A percentile compares a stretch with the other conserved stretches of the same genome.
phyloP scores from a whole-genome alignment of 2,113 vertebrate species.

The Tympanuchus pallidicinctus region DNA sequence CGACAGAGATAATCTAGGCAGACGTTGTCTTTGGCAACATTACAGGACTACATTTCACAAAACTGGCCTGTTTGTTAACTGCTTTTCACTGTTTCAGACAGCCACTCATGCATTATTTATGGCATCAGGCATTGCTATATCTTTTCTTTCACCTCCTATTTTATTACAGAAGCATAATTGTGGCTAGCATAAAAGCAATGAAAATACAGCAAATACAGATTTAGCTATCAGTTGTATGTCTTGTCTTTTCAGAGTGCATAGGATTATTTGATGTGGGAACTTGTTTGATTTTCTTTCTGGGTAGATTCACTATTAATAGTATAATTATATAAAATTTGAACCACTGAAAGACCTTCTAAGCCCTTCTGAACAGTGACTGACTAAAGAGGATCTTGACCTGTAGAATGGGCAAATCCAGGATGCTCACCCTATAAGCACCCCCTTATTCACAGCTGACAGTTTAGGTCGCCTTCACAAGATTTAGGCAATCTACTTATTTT shows the following conservation, averaged over 20 bases:
- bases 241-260: background rate
- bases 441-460: slow-evolving; percentile 1
- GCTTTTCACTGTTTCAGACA: slow-evolving; percentile 43
- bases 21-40: slow-evolving; percentile 53
- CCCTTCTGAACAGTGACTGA: background rate
- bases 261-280: background rate
- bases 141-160: slow-evolving; percentile 55
- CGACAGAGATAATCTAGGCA: slow-evolving; percentile 57
- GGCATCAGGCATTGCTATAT: slow-evolving; percentile 10
- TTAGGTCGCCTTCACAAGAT: slow-evolving; percentile 7
- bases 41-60: slow-evolving; percentile 23
- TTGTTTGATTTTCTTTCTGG: background rate
- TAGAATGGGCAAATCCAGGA: background rate
- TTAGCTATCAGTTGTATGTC: slow-evolving; percentile 25
- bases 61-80: slow-evolving; percentile 31
- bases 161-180: slow-evolving; percentile 41
- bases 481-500: background rate
- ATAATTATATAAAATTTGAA: background rate
- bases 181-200: slow-evolving; percentile 40
- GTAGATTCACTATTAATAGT: slow-evolving; percentile 3
- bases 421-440: background rate
- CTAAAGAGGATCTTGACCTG: slow-evolving; percentile 1
- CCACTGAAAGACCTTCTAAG: background rate
- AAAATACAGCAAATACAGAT: slow-evolving; percentile 28
- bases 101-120: slow-evolving; percentile 41